Evolutionary conservation across 2,797 vertebrate species (phyloP).

Genomic region (Buphagus erythrorhynchus): DNA sequence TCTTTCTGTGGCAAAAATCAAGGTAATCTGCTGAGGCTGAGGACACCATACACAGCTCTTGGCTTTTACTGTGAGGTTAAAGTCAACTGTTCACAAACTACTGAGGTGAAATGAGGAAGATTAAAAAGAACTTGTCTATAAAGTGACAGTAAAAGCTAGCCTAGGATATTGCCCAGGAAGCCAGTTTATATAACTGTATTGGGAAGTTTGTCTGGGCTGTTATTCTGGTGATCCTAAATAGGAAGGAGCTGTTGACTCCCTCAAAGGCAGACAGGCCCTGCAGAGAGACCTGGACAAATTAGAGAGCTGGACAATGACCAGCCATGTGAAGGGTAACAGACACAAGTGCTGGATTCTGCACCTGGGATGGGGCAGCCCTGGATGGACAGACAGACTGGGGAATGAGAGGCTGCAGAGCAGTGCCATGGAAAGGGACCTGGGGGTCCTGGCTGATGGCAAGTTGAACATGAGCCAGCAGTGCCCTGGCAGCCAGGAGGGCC

Average conservation of each 20-base stretch:
- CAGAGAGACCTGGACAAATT: neutral
- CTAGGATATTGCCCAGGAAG: neutral
- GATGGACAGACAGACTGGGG: neutral
- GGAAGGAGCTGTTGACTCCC: neutral
- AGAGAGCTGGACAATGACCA: neutral
- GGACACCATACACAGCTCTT: neutral
- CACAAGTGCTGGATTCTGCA: neutral
- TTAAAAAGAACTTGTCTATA: neutral
- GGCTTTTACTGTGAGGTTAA: neutral
- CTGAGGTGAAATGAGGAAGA: neutral
- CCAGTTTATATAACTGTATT: neutral
- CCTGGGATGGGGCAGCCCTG: neutral
- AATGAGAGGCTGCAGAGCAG: neutral
- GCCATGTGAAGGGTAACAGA: neutral
- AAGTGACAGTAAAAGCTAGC: neutral
- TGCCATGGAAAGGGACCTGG: rapidly evolving
- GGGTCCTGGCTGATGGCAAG: rapidly evolving
- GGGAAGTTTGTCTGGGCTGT: neutral
- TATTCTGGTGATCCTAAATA: neutral
- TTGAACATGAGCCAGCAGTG: neutral
- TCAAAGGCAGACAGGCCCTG: neutral
- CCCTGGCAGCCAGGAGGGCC: neutral
- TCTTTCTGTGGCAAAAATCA: neutral
- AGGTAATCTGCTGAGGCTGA: neutral
- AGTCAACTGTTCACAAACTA: neutral